Conservation (phyloP, 1,140 invertebrate genomes). For the Habropoda laboriosa region DNA sequence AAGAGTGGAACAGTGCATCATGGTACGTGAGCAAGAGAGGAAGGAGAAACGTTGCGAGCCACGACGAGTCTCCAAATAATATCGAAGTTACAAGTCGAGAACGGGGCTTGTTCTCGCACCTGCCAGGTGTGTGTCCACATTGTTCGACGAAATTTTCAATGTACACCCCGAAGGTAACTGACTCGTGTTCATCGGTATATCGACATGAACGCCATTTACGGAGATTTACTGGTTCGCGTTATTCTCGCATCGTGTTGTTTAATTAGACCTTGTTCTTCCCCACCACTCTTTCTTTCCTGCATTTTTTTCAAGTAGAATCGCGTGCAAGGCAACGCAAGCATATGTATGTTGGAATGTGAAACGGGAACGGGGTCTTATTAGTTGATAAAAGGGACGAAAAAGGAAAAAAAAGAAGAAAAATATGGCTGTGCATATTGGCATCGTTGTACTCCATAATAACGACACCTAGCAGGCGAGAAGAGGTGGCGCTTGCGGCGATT, state of each 20-base stretch:
- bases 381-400: not conserved
- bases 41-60: not conserved
- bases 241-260: not conserved
- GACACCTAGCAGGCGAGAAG: not conserved
- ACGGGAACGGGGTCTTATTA: slow-evolving; percentile 16
- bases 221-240: not conserved
- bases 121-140: slow-evolving; percentile 31
- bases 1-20: not conserved
- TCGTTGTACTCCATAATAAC: slow-evolving; percentile 16
- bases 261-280: not conserved
- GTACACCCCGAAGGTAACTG: not conserved
- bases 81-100: slow-evolving; percentile 27
- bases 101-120: slow-evolving; percentile 42
- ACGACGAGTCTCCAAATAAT: slow-evolving; percentile 48
- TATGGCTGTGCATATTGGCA: not conserved
- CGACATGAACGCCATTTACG: slow-evolving; percentile 9
- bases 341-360: not conserved
- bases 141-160: not conserved
- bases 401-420: not conserved
- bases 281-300: not conserved
- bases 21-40: not conserved
- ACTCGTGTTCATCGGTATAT: not conserved
- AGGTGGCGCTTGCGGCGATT: slow-evolving; percentile 8
- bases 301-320: not conserved
- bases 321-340: not conserved